These are phyloP conservation scores for Laspeyria flexula DNA, from an alignment of 2,888 invertebrate genomes.

Conservation along the genomic window DNA sequence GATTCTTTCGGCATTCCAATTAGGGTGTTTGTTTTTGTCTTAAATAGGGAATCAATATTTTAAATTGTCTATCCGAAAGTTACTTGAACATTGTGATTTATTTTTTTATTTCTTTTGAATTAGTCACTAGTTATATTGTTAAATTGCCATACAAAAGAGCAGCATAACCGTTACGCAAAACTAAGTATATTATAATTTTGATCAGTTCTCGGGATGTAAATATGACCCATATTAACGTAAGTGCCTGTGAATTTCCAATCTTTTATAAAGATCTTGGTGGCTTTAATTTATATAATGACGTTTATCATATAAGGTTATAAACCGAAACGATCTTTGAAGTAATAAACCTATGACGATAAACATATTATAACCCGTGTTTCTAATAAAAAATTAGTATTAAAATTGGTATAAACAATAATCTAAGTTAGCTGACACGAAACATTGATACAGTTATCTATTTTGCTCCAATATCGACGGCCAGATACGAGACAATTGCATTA, in stretches of 20 bases:
- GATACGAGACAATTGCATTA: constrained; percentile 49
- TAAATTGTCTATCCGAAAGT: not conserved
- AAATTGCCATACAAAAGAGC: too few species aligned
- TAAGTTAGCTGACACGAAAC: constrained; percentile 6
- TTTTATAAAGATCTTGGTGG: too few species aligned
- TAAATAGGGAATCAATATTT: constrained; percentile 5
- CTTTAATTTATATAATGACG: too few species aligned
- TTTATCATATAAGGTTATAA: too few species aligned
- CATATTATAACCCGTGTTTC: not conserved
- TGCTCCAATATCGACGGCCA: constrained; percentile 33
- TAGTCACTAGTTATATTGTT: too few species aligned
- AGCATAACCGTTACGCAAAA: too few species aligned
- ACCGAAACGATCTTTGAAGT: not conserved
- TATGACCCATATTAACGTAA: too few species aligned
- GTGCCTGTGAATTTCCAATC: too few species aligned
- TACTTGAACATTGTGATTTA: not conserved
- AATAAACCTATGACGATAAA: not conserved
- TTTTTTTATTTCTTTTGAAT: too few species aligned
- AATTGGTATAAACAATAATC: constrained; percentile 14
- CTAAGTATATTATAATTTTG: too few species aligned
- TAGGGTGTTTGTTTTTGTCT: constrained; percentile 11
- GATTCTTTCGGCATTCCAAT: constrained; percentile 19
- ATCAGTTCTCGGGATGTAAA: too few species aligned
- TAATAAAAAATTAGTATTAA: constrained; percentile 6
- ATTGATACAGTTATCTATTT: constrained; percentile 32